Evolutionary conservation across 2,888 invertebrate species (phyloP), one percentile per base, ranked within the genome.

Genomic region (Ochropacha duplaris): DNA sequence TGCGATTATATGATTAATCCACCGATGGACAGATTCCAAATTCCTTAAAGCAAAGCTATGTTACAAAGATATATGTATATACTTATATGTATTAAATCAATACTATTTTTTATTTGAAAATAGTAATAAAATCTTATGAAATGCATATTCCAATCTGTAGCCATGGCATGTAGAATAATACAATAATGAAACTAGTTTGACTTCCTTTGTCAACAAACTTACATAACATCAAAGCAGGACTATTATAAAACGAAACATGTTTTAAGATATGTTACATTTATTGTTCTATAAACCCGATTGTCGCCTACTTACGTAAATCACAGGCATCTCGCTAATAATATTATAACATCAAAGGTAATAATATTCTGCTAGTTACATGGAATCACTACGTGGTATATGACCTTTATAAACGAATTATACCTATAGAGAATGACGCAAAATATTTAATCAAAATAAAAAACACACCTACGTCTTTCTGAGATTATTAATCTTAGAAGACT

Each of bases 221-320:
- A 44, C 44, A 44, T 44, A 44, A 44, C 44, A 44, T n/a, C 19
- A 44, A 44, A 44, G 9, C 44, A 6, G 44, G 19, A 19, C 5
- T 44, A 19, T 44, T 19, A 19, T 16, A 44, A 44, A 44, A 44
- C 44, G 51, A 44, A 54, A 57, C 51, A 57, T 28, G 39, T 52
- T 57, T 31, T 56, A 34, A 50, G 12, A 22, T 56, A 51, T 51
- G 51, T 50, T 14, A 28, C 19, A 24, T 50, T 56, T 56, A 39
- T 24, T 51, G 49, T 34, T 36, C 44, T 44, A 44, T 9, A 44
- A 44, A 44, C 44, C 44, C 9, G 44, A 44, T 44, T 44, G 44
- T 44, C 19, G 44, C 19, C 44, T 44, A 44, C 19, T 44, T 44
- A 44, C 44, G 44, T 44, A 44, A 44, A 44, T 19, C n/a, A 4